Evolutionary conservation across 2,797 vertebrate genomes (phyloP), one percentile per base, ranked within the genome.

Genomic region (Poecilia gillii): DNA sequence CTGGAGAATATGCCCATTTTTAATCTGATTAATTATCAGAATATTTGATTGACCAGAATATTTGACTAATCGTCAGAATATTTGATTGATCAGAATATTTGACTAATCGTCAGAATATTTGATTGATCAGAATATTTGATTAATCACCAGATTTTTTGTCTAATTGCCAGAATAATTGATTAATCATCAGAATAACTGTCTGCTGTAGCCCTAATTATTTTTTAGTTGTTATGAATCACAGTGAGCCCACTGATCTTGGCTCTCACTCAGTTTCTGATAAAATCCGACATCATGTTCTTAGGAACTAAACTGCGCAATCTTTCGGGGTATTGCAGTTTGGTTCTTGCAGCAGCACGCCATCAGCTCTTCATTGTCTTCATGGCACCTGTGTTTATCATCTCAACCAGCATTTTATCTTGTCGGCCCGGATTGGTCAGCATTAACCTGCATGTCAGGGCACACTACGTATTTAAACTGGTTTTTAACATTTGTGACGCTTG

Each of bases 401-500:
- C 12, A 16, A n/a, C 23, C 3, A 39, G 18, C 36, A 4, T 66
- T 39, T 39, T 39, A 25, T 68, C 20, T 25, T 23, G 23, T 6
- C 33, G 36, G 39, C 3, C 43, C 28, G 43, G n/a, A 73, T 43
- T 51, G 74, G 62, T 33, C 31, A 39, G 12, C n/a, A 43, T 25
- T 31, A 46, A 8, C 39, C 28, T 57, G 51, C 73, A 74, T 18
- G 36, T 59, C n/a, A 0, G 18, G 4, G 31, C 51, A 53, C 20
- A 11, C 0, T 1, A 23, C 14, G 1, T 18, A 16, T n/a, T 41
- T 31, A 4, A 25, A 47, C 31, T 39, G 7, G 39, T 33, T 51
- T 36, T 73, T 25, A 1, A 43, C 41, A 18, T 71, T 3, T 51
- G 64, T 73, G 57, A 53, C 74, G 79, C 84, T 72, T 82, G 77